Evolutionary conservation across 2,888 invertebrate genomes (phyloP).

Genomic region (Drosophila falleni): DNA sequence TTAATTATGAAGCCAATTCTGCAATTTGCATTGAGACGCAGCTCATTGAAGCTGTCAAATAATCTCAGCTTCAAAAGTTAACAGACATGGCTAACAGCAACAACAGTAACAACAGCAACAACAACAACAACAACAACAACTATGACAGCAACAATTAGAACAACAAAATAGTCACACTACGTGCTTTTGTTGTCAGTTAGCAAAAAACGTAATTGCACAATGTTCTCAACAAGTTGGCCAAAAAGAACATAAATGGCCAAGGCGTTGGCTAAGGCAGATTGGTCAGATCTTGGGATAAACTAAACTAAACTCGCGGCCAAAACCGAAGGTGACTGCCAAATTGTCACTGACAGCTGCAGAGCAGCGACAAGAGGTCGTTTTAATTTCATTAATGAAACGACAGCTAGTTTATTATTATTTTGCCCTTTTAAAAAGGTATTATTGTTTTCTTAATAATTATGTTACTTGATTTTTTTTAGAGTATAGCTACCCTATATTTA

Average conservation of each 20-base stretch:
- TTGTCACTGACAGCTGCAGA: slow-evolving; percentile 28
- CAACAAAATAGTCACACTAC: slow-evolving; percentile 21
- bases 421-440: neutral
- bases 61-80: slow-evolving; percentile 47
- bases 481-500: neutral
- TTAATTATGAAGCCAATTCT: slow-evolving; percentile 72
- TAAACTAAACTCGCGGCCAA: neutral
- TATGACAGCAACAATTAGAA: slow-evolving; percentile 8
- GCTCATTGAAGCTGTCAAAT: slow-evolving; percentile 74
- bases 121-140: slow-evolving; percentile 24
- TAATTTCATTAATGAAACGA: slow-evolving; percentile 64
- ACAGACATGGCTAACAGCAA: slow-evolving; percentile 34
- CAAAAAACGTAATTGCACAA: slow-evolving; percentile 40
- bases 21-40: slow-evolving; percentile 68
- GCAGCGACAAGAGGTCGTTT: slow-evolving; percentile 26
- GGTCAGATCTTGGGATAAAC: slow-evolving; percentile 28
- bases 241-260: slow-evolving; percentile 27
- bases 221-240: slow-evolving; percentile 36
- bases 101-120: too few relatives aligned
- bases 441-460: neutral
- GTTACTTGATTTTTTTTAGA: neutral
- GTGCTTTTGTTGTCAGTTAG: slow-evolving; percentile 47
- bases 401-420: neutral
- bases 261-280: slow-evolving; percentile 26
- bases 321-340: slow-evolving; percentile 35